A percentile compares a stretch with the other conserved stretches of the same genome.
phyloP scores from a whole-genome alignment of 2,888 invertebrate species.

The Xanthia icteritia region DNA sequence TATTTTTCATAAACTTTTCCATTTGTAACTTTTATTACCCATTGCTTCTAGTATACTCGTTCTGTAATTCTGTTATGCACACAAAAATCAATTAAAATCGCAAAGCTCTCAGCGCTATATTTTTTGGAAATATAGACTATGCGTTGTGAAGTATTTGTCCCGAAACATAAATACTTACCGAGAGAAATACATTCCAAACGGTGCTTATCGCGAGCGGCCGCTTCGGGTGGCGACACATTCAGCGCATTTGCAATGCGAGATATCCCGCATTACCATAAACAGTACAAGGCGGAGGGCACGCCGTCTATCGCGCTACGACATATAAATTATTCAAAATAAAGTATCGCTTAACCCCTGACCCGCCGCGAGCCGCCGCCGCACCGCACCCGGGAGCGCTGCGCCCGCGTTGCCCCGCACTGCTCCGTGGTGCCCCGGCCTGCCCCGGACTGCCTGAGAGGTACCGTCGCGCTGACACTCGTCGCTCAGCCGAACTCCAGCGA shows the following conservation, averaged over 20 bases:
- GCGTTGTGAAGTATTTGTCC: slow-evolving; percentile 75
- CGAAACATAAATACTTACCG: slow-evolving; percentile 77
- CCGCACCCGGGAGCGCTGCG: slow-evolving; percentile 64
- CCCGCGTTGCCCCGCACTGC: slow-evolving; percentile 47
- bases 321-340: slow-evolving; percentile 91
- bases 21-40: slow-evolving; percentile 40
- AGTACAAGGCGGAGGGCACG: slow-evolving; percentile 89
- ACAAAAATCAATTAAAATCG: slow-evolving; percentile 32
- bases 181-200: slow-evolving; percentile 80
- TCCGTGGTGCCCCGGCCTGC: slow-evolving; percentile 39
- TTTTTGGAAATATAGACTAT: slow-evolving; percentile 68
- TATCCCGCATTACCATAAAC: slow-evolving; percentile 90
- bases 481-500: slow-evolving; percentile 54
- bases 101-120: slow-evolving; percentile 44
- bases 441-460: slow-evolving; percentile 25
- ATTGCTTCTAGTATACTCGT: slow-evolving; percentile 16
- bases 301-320: slow-evolving; percentile 89
- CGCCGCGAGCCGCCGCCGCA: slow-evolving; percentile 69
- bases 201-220: slow-evolving; percentile 83
- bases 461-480: slow-evolving; percentile 54
- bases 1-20: slow-evolving; percentile 61
- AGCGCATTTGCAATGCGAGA: slow-evolving; percentile 90
- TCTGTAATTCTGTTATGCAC: slow-evolving; percentile 22
- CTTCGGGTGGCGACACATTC: slow-evolving; percentile 88
- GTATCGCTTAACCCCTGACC: slow-evolving; percentile 90